phyloP scores from a whole-genome alignment of 2,113 vertebrate species.

The Hippocampus zosterae region DNA sequence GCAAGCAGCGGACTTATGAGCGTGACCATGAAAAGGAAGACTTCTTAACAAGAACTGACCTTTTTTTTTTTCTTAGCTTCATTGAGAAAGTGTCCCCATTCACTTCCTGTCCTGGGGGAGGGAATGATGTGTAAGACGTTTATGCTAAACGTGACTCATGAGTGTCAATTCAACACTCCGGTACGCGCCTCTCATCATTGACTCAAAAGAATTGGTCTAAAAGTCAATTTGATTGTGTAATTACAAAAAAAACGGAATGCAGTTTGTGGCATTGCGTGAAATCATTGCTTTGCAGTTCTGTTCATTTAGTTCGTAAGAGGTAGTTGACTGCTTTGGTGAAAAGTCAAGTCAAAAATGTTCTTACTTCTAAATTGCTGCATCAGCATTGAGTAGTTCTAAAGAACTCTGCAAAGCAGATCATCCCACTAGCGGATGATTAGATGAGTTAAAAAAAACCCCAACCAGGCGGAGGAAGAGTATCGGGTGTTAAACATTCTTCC shows the following conservation, averaged over 20 bases:
- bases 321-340: not conserved
- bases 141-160: conserved; percentile 30
- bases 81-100: conserved; percentile 50
- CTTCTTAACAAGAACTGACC: conserved; percentile 50
- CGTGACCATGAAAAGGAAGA: conserved; percentile 34
- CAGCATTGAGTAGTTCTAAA: not conserved
- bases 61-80: conserved; percentile 25
- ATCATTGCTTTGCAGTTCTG: not conserved
- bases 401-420: not conserved
- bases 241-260: not conserved
- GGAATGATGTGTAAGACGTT: conserved; percentile 22
- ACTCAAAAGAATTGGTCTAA: not conserved
- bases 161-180: not conserved
- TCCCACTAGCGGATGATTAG: not conserved
- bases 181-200: not conserved
- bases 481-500: not conserved
- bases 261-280: not conserved
- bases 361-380: not conserved
- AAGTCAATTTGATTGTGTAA: conserved; percentile 2
- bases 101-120: conserved; percentile 32
- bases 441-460: not conserved
- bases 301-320: not conserved
- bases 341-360: too few species aligned
- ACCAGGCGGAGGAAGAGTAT: too few species aligned
- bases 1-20: conserved; percentile 54